Evolutionary conservation across 2,888 invertebrate species (phyloP).

Genomic region (Drosophila lutescens): DNA sequence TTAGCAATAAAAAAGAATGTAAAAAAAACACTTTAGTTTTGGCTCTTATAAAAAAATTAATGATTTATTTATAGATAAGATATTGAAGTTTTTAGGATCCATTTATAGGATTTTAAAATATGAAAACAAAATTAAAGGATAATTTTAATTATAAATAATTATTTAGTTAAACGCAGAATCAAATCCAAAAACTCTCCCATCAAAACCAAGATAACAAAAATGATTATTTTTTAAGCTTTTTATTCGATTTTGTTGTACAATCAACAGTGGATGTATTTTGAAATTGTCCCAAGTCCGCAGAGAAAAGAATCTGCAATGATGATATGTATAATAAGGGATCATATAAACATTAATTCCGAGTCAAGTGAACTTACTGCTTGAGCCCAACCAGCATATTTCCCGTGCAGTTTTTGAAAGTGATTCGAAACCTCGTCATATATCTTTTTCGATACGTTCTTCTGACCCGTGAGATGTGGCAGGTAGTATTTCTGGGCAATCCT

Average conservation of each 20-base stretch:
- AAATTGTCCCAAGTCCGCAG: slow-evolving; percentile 24
- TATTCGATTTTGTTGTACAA: not conserved
- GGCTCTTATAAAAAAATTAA: not conserved
- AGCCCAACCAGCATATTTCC: slow-evolving; percentile 96
- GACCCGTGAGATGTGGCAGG: slow-evolving; percentile 88
- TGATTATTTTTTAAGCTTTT: slow-evolving; percentile 7
- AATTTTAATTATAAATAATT: no score
- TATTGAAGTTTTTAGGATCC: no score
- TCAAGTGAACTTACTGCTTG: slow-evolving; percentile 89
- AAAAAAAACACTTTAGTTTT: slow-evolving; percentile 10
- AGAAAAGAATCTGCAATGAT: slow-evolving; percentile 18
- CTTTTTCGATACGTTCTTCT: slow-evolving; percentile 92
- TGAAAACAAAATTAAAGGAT: no score
- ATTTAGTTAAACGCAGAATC: no score
- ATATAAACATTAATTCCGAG: not conserved
- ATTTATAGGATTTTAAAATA: no score
- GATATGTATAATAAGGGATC: not conserved
- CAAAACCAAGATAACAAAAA: not conserved
- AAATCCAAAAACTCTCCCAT: no score
- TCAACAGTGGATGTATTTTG: not conserved
- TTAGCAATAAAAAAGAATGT: slow-evolving; percentile 54
- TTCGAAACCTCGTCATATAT: slow-evolving; percentile 94
- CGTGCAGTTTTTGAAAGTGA: slow-evolving; percentile 92
- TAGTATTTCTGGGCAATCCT: slow-evolving; percentile 94
- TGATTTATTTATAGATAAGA: no score